phyloP scores from a whole-genome alignment of 2,113 vertebrate species.

The Xenus cinereus region DNA sequence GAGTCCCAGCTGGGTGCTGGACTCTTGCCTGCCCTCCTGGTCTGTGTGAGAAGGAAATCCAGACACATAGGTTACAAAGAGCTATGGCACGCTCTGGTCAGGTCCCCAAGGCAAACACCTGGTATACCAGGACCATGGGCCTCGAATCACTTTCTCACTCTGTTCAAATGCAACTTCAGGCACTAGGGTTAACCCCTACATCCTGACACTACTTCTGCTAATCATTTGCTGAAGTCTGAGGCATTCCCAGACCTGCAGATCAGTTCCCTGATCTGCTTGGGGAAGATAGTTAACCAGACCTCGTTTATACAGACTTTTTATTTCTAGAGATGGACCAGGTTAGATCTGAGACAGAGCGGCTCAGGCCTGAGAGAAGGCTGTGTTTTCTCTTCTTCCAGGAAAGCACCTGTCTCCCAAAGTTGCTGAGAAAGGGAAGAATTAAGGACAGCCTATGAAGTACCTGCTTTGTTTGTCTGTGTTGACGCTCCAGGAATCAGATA shows the following conservation, averaged over 20 bases:
- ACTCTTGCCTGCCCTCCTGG: not conserved
- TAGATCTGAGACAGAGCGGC: rapidly evolving
- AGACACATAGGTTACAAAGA: not conserved
- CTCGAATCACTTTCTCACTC: not conserved
- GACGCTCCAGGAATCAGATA: not conserved
- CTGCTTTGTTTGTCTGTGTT: not conserved
- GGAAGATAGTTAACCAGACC: not conserved
- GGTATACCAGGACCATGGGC: not conserved
- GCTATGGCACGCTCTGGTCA: not conserved
- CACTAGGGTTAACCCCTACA: not conserved
- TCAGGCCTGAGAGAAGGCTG: not conserved
- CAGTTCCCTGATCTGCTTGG: not conserved
- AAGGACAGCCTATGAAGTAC: not conserved
- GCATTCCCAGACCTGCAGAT: not conserved
- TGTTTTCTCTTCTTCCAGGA: not conserved
- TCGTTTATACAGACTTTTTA: not conserved
- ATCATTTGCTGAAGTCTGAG: not conserved
- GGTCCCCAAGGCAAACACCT: not conserved
- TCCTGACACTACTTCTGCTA: not conserved
- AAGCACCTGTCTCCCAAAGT: not conserved
- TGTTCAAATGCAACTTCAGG: not conserved
- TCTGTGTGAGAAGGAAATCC: not conserved
- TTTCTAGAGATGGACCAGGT: not conserved
- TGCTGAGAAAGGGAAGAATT: not conserved
- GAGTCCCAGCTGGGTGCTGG: not conserved